These are phyloP conservation scores for Philaethria dido DNA, from an alignment of 2,888 invertebrate genomes.

Conservation along the genomic window DNA sequence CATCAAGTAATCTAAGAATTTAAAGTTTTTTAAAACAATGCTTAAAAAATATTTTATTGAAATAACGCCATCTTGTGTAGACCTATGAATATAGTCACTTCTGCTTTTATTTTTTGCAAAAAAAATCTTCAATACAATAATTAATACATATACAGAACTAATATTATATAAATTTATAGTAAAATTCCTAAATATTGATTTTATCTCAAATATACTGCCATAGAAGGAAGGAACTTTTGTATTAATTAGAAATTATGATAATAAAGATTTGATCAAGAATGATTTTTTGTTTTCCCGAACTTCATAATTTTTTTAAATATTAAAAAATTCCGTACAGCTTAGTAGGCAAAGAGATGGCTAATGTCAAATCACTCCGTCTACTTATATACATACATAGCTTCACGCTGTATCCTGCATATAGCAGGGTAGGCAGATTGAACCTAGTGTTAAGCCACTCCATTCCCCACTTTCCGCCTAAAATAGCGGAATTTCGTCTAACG, in stretches of 20 bases:
- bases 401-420: too few species aligned
- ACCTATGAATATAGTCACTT: neutral
- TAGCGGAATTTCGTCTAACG: too few species aligned
- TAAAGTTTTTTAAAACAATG: neutral
- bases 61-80: constrained; percentile 5
- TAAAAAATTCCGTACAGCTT: too few species aligned
- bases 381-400: too few species aligned
- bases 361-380: too few species aligned
- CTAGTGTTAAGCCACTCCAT: too few species aligned
- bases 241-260: constrained; percentile 4
- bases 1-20: too few species aligned
- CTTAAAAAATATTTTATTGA: neutral
- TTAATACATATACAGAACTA: too few species aligned
- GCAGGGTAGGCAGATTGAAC: too few species aligned
- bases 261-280: constrained; percentile 3
- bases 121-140: neutral
- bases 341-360: too few species aligned
- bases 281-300: neutral
- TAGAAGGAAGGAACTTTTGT: neutral
- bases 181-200: neutral
- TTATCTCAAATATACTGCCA: constrained; percentile 5
- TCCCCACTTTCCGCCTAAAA: too few species aligned
- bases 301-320: neutral
- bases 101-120: neutral
- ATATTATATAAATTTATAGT: neutral